Percentiles rank a stretch among this genome's conserved stretches.
Conservation (phyloP, 1,140 invertebrate species). For the Drosophila suzukii region DNA sequence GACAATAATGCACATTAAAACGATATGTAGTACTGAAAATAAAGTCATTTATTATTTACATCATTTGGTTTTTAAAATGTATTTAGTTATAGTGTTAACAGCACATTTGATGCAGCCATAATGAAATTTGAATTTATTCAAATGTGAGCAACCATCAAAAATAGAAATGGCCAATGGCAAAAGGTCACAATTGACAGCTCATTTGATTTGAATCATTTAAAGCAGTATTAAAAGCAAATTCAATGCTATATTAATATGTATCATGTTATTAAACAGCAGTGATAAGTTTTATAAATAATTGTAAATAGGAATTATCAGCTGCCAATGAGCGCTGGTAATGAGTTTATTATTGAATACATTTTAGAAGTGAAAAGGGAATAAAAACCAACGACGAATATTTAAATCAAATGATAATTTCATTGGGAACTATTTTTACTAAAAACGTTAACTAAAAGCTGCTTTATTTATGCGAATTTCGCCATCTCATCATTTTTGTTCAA, state of each 20-base stretch:
- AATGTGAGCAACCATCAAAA: slow-evolving; percentile 14
- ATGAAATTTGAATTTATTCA: not conserved
- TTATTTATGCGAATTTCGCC: not conserved
- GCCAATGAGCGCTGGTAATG: not conserved
- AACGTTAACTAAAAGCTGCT: not conserved
- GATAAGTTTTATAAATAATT: not conserved
- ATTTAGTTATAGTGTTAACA: slow-evolving; percentile 1
- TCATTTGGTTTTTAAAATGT: not conserved
- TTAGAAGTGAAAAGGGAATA: not conserved
- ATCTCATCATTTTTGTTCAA: not conserved
- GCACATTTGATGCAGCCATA: not conserved
- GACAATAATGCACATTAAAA: not conserved
- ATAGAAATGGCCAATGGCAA: slow-evolving; percentile 16
- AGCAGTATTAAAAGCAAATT: slow-evolving; percentile 14
- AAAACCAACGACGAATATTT: too few relatives aligned
- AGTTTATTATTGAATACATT: not conserved
- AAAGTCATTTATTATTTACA: not conserved
- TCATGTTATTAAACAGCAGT: not conserved
- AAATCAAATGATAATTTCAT: not conserved
- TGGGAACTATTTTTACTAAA: not conserved
- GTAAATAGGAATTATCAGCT: not conserved
- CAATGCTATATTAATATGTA: not conserved
- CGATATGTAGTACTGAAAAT: not conserved
- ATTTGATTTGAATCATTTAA: slow-evolving; percentile 57
- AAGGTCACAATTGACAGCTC: slow-evolving; percentile 57